phyloP scores from a whole-genome alignment of 2,113 vertebrate genomes.

The Thamnophis sirtalis region DNA sequence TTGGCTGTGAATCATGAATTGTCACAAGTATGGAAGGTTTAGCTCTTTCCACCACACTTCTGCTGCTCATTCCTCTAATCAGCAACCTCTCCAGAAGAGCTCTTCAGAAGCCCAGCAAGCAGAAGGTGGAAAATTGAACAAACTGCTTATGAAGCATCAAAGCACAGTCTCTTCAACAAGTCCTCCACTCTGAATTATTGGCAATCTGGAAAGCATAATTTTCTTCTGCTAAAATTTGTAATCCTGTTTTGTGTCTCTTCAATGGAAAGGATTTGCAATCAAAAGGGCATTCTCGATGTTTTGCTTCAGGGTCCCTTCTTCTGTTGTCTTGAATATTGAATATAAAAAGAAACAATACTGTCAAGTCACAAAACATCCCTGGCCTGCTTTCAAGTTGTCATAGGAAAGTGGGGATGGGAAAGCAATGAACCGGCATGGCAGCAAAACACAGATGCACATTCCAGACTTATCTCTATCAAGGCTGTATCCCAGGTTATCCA shows the following conservation, averaged over 20 bases:
- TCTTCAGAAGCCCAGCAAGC: not conserved
- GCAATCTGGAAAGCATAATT: not conserved
- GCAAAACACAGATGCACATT: no score
- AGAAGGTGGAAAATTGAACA: not conserved
- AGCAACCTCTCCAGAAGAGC: not conserved
- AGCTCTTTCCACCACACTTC: not conserved
- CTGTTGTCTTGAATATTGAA: not conserved
- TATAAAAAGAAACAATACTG: no score
- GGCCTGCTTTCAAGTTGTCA: no score
- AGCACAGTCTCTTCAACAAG: not conserved
- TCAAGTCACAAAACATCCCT: no score
- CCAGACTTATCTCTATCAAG: no score
- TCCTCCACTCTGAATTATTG: not conserved
- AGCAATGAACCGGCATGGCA: no score
- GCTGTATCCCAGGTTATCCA: no score
- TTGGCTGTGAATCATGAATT: not conserved
- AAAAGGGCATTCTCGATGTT: not conserved
- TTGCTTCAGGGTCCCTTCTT: conserved; percentile 3
- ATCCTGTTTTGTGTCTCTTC: not conserved
- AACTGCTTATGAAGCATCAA: not conserved
- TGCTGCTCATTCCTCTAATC: not conserved
- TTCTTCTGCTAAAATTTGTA: not conserved
- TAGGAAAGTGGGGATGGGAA: no score
- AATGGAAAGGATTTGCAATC: not conserved
- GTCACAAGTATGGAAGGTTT: not conserved